Evolutionary conservation across 2,888 invertebrate genomes (phyloP).

Genomic region (Spisula solida): DNA sequence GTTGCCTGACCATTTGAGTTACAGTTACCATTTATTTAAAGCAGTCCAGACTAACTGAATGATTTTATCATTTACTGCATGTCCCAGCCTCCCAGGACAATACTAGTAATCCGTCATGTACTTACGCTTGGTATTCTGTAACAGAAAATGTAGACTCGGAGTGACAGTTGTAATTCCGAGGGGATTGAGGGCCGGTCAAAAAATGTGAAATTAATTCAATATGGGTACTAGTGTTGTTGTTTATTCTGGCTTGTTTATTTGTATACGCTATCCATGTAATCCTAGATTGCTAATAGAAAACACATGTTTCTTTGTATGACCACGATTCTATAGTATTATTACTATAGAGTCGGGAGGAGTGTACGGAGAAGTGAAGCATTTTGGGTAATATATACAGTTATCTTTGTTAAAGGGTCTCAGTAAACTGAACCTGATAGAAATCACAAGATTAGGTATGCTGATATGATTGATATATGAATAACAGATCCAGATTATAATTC

Average conservation of each 20-base stretch:
- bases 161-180: constrained; percentile 2
- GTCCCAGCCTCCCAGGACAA: too few relatives aligned
- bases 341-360: neutral
- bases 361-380: neutral
- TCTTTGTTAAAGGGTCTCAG: neutral
- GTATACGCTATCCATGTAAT: neutral
- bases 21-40: too few relatives aligned
- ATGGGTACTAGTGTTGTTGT: neutral
- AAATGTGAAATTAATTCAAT: constrained; percentile 2
- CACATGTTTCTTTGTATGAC: constrained; percentile 12
- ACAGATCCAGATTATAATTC: neutral
- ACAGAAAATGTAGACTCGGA: neutral
- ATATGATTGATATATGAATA: constrained; percentile 11
- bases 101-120: too few relatives aligned
- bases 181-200: neutral
- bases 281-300: neutral
- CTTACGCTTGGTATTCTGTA: too few relatives aligned
- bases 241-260: neutral
- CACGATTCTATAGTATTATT: too few relatives aligned
- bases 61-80: too few relatives aligned
- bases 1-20: too few relatives aligned
- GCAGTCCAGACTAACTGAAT: too few relatives aligned
- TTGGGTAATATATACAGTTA: constrained; percentile 2
- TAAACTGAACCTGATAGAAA: constrained; percentile 2
- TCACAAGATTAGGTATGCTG: neutral